Evolutionary conservation across 2,888 invertebrate species (phyloP), one percentile per base, ranked within the genome.

Genomic region (Arrhopalites spinosus): DNA sequence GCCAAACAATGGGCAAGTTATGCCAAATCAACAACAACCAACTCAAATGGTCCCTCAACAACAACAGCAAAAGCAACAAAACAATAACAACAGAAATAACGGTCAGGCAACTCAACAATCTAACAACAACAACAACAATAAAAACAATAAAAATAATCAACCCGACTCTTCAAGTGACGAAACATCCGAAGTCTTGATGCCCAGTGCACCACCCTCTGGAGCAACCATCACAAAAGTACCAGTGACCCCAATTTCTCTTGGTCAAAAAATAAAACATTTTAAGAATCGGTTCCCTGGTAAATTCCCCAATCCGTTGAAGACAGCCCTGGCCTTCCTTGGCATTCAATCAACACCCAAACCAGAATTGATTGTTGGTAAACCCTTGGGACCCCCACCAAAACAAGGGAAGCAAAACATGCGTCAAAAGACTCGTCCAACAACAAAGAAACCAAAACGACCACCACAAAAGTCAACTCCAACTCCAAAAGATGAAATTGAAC

Each of bases 261-360:
- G 53, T 8, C 27, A 29, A 17, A 66, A 76, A 73, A 47, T 53
- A 64, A 67, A 73, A 66, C 64, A 56, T 13, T 43, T 56, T 15
- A 63, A 50, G 29, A 59, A 59, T 13, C 64, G 50, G 13, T 63
- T 59, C 20, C 73, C 63, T 15, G 63, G 66, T 1, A 74, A 61
- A 30, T n/a, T 23, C 20, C 50, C 50, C 23, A 82, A 78, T 71
- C 80, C 82, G 15, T 61, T 82, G 5, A 68, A 80, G 43, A 80
- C 80, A 20, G 81, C 82, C 11, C 75, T 82, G 5, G 78, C 78
- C 20, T 80, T 81, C 75, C 76, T 82, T n/a, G 82, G 82, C 1
- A 73, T 81, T 43, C 75, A 79, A 66, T 78, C 80, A 11, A 81
- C 80, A 59, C 77, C 79, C 56, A 76, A 78, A 29, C 82, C 82